Conservation (phyloP, 2,113 vertebrate genomes). For the Melierax canorus region DNA sequence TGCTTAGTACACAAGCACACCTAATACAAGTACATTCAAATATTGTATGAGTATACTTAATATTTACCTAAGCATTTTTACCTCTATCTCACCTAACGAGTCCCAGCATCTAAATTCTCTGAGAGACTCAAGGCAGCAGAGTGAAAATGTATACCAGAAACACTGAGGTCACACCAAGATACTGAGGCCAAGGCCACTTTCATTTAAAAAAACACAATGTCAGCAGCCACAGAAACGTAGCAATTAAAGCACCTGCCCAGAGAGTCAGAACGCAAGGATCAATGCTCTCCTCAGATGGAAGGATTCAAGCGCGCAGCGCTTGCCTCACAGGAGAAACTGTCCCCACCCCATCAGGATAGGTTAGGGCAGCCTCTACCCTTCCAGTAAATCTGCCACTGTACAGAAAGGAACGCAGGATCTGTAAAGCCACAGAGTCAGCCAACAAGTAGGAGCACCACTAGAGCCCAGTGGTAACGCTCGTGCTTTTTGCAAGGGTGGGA, state of each 20-base stretch:
- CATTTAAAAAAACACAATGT: not conserved
- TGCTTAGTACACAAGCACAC: not conserved
- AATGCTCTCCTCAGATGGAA: not conserved
- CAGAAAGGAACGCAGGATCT: not conserved
- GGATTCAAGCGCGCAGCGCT: not conserved
- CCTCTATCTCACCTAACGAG: not conserved
- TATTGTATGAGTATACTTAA: not conserved
- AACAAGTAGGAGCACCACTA: not conserved
- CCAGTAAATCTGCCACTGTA: not conserved
- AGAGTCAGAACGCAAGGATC: not conserved
- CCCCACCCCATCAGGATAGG: not conserved
- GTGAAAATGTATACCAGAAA: not conserved
- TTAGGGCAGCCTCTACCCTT: not conserved
- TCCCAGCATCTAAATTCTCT: not conserved
- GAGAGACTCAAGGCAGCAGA: not conserved
- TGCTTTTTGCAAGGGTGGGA: not conserved
- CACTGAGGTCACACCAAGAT: not conserved
- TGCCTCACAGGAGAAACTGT: not conserved
- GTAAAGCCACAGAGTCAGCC: not conserved
- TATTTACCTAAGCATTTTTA: not conserved
- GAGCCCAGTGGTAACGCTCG: fast-evolving
- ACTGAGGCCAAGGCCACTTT: constrained; percentile 9
- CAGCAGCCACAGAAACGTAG: not conserved
- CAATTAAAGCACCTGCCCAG: not conserved
- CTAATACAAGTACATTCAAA: not conserved